Percentiles rank a stretch among this genome's conserved stretches.
Evolutionary conservation across 2,888 invertebrate species (phyloP).

Genomic region (Aricia artaxerxes): DNA sequence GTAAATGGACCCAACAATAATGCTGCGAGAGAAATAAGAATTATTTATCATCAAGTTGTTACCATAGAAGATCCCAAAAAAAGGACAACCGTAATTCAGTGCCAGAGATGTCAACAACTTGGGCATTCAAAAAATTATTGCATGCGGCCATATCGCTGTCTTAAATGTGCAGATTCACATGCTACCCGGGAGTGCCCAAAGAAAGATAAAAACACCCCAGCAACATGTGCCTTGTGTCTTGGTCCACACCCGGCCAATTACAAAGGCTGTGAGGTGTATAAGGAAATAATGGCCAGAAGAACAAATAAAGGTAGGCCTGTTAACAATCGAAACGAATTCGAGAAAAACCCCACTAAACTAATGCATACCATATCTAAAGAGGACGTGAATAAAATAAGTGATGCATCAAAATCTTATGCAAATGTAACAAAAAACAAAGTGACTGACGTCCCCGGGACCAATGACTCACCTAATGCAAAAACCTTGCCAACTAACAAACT

Average conservation of each 20-base stretch:
- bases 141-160: constrained; percentile 42
- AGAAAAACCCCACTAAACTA: not conserved
- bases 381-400: not conserved
- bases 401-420: not conserved
- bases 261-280: constrained; percentile 37
- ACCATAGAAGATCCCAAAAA: constrained; percentile 42
- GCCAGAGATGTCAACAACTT: constrained; percentile 43
- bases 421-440: constrained; percentile 7
- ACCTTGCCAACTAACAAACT: constrained; percentile 21
- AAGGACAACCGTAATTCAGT: constrained; percentile 37
- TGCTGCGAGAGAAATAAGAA: constrained; percentile 35
- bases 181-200: constrained; percentile 42
- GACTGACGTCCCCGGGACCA: too few species aligned
- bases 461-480: not conserved
- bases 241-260: constrained; percentile 39
- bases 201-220: constrained; percentile 37
- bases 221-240: constrained; percentile 40
- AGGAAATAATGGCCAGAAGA: constrained; percentile 36
- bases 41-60: constrained; percentile 38
- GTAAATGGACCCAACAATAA: constrained; percentile 38
- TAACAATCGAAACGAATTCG: constrained; percentile 2
- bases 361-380: not conserved
- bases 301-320: not conserved
- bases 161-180: constrained; percentile 43
- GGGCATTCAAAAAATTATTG: constrained; percentile 42